phyloP scores from a whole-genome alignment of 2,888 invertebrate genomes.

The Plagiodera versicolora region DNA sequence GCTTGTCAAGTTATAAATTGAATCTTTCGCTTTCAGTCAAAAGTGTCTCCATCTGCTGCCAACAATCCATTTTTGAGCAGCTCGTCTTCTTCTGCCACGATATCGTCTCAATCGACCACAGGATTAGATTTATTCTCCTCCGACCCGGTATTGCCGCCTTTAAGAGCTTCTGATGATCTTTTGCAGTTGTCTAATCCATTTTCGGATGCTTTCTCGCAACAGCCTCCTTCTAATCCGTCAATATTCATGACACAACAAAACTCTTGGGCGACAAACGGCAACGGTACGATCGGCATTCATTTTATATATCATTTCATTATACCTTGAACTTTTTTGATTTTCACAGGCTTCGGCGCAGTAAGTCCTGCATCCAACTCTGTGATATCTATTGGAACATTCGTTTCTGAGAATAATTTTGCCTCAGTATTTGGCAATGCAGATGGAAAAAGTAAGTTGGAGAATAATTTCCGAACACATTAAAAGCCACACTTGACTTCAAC shows the following conservation, averaged over 20 bases:
- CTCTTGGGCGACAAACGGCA: slow-evolving; percentile 62
- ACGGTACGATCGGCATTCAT: slow-evolving; percentile 51
- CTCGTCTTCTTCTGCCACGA: slow-evolving; percentile 48
- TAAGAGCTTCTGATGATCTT: slow-evolving; percentile 85
- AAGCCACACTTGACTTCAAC: not conserved
- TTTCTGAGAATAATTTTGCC: slow-evolving; percentile 85
- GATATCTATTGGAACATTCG: slow-evolving; percentile 60
- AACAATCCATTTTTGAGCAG: slow-evolving; percentile 81
- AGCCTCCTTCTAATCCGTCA: slow-evolving; percentile 14
- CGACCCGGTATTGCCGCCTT: slow-evolving; percentile 53
- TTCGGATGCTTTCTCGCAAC: slow-evolving; percentile 64
- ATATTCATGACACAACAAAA: slow-evolving; percentile 41
- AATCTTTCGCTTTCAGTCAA: slow-evolving; percentile 59
- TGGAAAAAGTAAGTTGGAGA: slow-evolving; percentile 50
- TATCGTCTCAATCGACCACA: slow-evolving; percentile 32
- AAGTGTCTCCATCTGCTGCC: slow-evolving; percentile 71
- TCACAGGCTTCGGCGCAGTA: slow-evolving; percentile 50
- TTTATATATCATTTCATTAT: too few relatives aligned
- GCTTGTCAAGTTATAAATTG: too few relatives aligned
- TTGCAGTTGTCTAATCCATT: slow-evolving; percentile 90
- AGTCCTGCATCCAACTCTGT: slow-evolving; percentile 54
- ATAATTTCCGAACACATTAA: not conserved
- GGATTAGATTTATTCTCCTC: slow-evolving; percentile 74
- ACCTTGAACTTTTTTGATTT: slow-evolving; percentile 2
- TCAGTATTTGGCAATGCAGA: slow-evolving; percentile 83